Evolutionary conservation across 2,113 vertebrate species (phyloP), one percentile per base, ranked within the genome.

Genomic region (Cyanoliseus patagonus): DNA sequence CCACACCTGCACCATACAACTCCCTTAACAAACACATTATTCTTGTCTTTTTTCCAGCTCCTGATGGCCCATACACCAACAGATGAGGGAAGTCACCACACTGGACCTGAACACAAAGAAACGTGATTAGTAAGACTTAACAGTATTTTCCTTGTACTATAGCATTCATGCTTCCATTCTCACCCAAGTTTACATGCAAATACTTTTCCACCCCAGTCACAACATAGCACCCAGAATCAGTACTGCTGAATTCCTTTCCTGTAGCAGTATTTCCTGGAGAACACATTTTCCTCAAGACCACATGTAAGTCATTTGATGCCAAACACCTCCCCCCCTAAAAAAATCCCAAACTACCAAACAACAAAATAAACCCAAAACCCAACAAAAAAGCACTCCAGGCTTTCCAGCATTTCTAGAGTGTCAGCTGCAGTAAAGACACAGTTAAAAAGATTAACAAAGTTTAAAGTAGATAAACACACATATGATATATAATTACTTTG

Each of bases 31-130:
- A 95, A 97, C 99, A 99, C 99, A 99, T 99, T 92, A 99, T 99
- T 92, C 99, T 98, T 7, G 99, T 99, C 98, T 99, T 99, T 97
- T 99, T 99, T 49, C 99, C 99, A 33, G 99, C 99, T 28, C 99
- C 99, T 9, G 99, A 99, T 0, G 99, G 99, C 33, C 99, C 99
- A 88, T 99, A 99, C 27, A 99, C 98, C 97, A 99, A 93, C 10
- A 99, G 90, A 94, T 99, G 99, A 39, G 99, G 99, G 78, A 99
- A 99, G 91, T 99, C 99, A 7, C 99, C 99, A 97, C 98, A 98
- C 1, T 99, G 99, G 57, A 99, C 99, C 99, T 99, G 91, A 47
- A 74, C 31, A 78, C 57, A 86, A 73, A 39, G 28, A 33, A 85
- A 51, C 2, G 75, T 22, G 8, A 63, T 35, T 44, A 44, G 12